These are phyloP conservation scores for Hypolimnas misippus DNA, from an alignment of 2,888 invertebrate species.

Conservation along the genomic window DNA sequence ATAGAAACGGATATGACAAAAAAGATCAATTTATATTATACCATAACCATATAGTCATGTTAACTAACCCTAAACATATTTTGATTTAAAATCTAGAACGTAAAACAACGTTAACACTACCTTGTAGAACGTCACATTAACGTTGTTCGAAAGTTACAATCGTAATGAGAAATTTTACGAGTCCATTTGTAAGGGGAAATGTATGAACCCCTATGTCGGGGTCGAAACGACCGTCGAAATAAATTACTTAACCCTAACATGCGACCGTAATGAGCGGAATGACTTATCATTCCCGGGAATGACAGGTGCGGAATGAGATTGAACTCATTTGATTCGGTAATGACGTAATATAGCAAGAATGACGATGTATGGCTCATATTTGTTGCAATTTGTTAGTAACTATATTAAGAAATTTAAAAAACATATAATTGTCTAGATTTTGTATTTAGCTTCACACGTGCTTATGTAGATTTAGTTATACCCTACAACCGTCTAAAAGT, in stretches of 20 bases:
- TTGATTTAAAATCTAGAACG: too few species aligned
- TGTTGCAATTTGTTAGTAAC: background rate
- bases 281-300: conserved; percentile 48
- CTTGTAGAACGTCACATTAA: too few species aligned
- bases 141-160: conserved; percentile 12
- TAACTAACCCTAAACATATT: background rate
- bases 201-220: conserved; percentile 39
- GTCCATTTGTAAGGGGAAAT: conserved; percentile 43
- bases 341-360: background rate
- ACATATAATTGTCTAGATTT: too few species aligned
- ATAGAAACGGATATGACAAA: too few species aligned
- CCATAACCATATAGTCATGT: too few species aligned
- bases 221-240: conserved; percentile 50
- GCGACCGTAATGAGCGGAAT: conserved; percentile 47
- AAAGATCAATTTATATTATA: too few species aligned
- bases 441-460: too few species aligned
- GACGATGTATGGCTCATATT: background rate
- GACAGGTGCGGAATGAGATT: conserved; percentile 26
- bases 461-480: too few species aligned
- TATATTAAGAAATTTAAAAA: background rate
- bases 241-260: conserved; percentile 58
- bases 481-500: too few species aligned
- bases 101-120: too few species aligned
- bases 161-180: conserved; percentile 49
- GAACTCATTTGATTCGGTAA: conserved; percentile 4